Conservation (phyloP, 2,113 vertebrate genomes). For the Periophthalmodon schlosseri region DNA sequence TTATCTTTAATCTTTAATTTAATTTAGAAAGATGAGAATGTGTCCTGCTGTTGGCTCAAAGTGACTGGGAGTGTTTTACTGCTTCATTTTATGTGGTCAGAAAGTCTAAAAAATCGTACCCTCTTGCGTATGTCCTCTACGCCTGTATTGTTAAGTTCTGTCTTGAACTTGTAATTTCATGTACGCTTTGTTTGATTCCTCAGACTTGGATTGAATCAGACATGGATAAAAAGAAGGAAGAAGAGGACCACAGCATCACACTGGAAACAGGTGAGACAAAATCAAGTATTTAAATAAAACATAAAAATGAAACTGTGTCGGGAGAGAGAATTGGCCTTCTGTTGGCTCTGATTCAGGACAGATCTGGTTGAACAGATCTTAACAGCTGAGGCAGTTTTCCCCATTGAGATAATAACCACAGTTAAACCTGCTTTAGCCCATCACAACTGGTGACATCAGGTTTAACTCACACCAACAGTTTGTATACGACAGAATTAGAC, state of each 20-base stretch:
- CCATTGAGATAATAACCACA: not conserved
- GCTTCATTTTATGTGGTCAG: no score
- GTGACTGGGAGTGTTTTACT: no score
- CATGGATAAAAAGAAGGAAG: slow-evolving; percentile 40
- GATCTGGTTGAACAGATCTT: not conserved
- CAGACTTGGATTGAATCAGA: slow-evolving; percentile 44
- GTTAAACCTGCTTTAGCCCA: slow-evolving; percentile 1
- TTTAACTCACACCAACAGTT: not conserved
- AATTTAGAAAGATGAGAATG: no score
- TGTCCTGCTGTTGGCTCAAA: no score
- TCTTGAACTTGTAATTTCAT: no score
- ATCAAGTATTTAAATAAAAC: not conserved
- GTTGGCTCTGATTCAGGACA: not conserved
- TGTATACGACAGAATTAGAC: not conserved
- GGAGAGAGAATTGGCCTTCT: not conserved
- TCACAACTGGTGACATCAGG: not conserved
- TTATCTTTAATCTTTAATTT: no score
- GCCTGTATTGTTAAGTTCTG: no score
- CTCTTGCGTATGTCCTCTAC: no score
- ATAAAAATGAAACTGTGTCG: not conserved
- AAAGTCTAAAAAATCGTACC: no score
- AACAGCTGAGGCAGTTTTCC: slow-evolving; percentile 1
- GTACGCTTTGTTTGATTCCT: not conserved
- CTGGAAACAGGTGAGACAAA: slow-evolving; percentile 46
- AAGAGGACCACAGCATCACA: slow-evolving; percentile 27